Evolutionary conservation across 2,888 invertebrate species (phyloP).

Genomic region (Cordilura impudica): DNA sequence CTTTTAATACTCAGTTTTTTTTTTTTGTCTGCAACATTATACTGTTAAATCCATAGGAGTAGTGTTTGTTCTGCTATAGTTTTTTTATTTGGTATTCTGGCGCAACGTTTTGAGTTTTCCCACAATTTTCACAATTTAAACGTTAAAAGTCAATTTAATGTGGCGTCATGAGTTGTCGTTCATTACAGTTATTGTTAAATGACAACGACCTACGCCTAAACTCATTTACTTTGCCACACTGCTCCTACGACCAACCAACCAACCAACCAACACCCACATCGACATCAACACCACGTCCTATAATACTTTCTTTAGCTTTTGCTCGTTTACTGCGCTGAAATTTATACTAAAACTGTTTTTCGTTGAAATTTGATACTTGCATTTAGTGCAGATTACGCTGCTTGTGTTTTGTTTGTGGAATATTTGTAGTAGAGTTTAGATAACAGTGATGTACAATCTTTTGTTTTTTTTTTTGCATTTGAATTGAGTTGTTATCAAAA

Average conservation of each 20-base stretch:
- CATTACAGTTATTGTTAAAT: slow-evolving; percentile 53
- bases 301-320: slow-evolving; percentile 30
- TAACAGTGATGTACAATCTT: slow-evolving; percentile 3
- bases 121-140: slow-evolving; percentile 59
- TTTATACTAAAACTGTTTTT: slow-evolving; percentile 49
- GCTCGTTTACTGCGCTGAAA: slow-evolving; percentile 55
- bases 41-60: slow-evolving; percentile 38
- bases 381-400: slow-evolving; percentile 12
- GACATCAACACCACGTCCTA: not conserved
- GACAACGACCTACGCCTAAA: slow-evolving; percentile 54
- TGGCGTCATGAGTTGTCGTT: slow-evolving; percentile 58
- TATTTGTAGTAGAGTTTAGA: not conserved
- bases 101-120: slow-evolving; percentile 12
- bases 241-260: too few species aligned
- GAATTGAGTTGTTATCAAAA: too few species aligned
- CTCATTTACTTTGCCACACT: slow-evolving; percentile 22
- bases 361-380: slow-evolving; percentile 54
- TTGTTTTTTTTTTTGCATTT: too few species aligned
- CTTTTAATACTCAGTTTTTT: slow-evolving; percentile 61
- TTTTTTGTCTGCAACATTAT: slow-evolving; percentile 52
- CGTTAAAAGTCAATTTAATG: slow-evolving; percentile 64
- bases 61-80: slow-evolving; percentile 17
- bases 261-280: too few species aligned
- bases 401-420: slow-evolving; percentile 7
- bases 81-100: slow-evolving; percentile 7